phyloP scores from a whole-genome alignment of 2,888 invertebrate genomes.

The Antheraea assamensis region DNA sequence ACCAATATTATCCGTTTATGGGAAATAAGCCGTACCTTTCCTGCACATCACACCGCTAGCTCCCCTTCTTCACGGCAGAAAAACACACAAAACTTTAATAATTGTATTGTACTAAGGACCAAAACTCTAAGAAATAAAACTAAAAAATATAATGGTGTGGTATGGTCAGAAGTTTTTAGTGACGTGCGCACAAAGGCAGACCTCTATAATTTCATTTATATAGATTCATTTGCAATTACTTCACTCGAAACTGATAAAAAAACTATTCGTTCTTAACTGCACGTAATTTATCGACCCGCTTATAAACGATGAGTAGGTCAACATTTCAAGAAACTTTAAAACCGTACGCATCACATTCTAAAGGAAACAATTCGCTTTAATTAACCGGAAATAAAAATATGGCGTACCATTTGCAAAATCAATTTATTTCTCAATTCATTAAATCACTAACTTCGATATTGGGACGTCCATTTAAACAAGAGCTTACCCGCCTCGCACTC shows the following conservation, averaged over 20 bases:
- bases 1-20: no score
- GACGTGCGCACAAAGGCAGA: no score
- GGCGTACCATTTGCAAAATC: slow-evolving; percentile 66
- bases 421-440: slow-evolving; percentile 78
- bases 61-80: no score
- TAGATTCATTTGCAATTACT: not conserved
- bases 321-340: not conserved
- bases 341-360: not conserved
- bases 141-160: no score
- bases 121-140: no score
- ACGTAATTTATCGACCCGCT: slow-evolving; percentile 1
- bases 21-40: no score
- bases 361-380: slow-evolving; percentile 31
- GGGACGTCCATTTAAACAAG: slow-evolving; percentile 47
- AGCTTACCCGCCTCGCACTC: slow-evolving; percentile 40
- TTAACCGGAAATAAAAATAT: slow-evolving; percentile 51
- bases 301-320: not conserved
- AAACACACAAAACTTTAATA: no score
- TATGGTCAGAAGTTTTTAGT: no score
- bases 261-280: not conserved
- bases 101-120: no score
- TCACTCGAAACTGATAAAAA: not conserved
- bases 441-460: slow-evolving; percentile 71
- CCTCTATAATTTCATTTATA: no score
- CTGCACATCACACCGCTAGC: no score